Percentiles rank a stretch among this genome's conserved stretches.
Conservation (phyloP, 2,888 invertebrate species). For the Cybosia mesomella region DNA sequence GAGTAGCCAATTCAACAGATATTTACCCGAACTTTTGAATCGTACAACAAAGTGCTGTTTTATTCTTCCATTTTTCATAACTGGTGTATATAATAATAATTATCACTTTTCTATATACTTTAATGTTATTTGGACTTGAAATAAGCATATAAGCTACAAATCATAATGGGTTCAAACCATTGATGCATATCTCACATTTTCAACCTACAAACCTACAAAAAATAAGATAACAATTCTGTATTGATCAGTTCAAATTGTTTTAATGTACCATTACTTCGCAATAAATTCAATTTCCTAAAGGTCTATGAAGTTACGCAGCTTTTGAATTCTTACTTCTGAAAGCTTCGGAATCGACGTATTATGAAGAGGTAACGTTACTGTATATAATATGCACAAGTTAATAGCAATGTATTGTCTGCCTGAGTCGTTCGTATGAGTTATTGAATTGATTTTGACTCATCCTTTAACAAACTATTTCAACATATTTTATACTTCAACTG, state of each 20-base stretch:
- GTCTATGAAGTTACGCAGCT: slow-evolving; percentile 13
- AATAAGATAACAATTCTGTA: slow-evolving; percentile 1
- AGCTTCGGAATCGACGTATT: not conserved
- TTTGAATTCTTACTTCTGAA: slow-evolving; percentile 1
- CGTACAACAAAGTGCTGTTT: too few species aligned
- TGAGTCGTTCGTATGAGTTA: not conserved
- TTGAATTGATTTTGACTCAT: too few species aligned
- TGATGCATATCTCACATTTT: not conserved
- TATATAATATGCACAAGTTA: not conserved
- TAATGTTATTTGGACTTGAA: too few species aligned
- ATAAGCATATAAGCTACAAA: too few species aligned
- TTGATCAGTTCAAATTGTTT: not conserved
- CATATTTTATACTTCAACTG: too few species aligned
- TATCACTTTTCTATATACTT: too few species aligned
- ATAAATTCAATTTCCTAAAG: slow-evolving; percentile 20
- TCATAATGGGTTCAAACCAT: not conserved
- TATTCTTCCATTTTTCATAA: not conserved
- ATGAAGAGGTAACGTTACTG: too few species aligned
- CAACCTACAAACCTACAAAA: not conserved
- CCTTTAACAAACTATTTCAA: too few species aligned
- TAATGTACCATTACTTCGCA: not conserved
- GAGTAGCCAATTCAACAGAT: too few species aligned
- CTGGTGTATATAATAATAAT: too few species aligned
- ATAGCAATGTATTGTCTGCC: not conserved
- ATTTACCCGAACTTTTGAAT: too few species aligned